Evolutionary conservation across 2,888 invertebrate genomes (phyloP), one percentile per base, ranked within the genome.

Genomic region (Drosophila mimetica): DNA sequence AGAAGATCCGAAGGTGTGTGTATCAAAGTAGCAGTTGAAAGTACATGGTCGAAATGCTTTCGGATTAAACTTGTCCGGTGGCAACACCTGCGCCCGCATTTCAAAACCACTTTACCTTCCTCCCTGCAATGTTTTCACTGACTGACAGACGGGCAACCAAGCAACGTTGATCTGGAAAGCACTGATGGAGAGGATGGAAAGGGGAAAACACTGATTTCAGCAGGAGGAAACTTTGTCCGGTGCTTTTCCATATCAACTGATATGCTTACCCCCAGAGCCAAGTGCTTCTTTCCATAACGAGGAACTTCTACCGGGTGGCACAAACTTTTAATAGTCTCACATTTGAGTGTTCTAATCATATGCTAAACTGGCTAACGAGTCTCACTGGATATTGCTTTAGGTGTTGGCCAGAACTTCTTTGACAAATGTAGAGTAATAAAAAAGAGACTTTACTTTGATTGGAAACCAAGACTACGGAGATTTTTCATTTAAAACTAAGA

Each of bases 331-430:
- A 83, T 81, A 85, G 87, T 81, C 87, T 71, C 75, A 74, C 72
- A 86, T 88, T 84, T 73, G 80, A 80, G 86, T 71, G 72, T 59
- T 69, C 78, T 83, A 85, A 85, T 86, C 78, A 80, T 85, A 88
- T 76, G 76, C 73, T 85, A 85, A 88, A 75, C 77, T 82, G 73
- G 30, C 78, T 76, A 77, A 83, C 76, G 78, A 71, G 65, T 73
- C 78, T 44, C 16, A 30, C 34, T 28, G 48, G 44, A 16, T 36
- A 44, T 41, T 22, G 42, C 63, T 39, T 18, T 34, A 44, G 63
- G 64, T 63, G 64, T 30, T 63, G 32, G 7, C 41, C 32, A 41
- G 2, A 63, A 61, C 25, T 53, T 36, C n/a, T 39, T 32, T 42
- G 34, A 9, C 3, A 61, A 57, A 44, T 11, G 25, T 14, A 2